Evolutionary conservation across 2,113 vertebrate species (phyloP).

Genomic region (Megaptera novaeangliae): DNA sequence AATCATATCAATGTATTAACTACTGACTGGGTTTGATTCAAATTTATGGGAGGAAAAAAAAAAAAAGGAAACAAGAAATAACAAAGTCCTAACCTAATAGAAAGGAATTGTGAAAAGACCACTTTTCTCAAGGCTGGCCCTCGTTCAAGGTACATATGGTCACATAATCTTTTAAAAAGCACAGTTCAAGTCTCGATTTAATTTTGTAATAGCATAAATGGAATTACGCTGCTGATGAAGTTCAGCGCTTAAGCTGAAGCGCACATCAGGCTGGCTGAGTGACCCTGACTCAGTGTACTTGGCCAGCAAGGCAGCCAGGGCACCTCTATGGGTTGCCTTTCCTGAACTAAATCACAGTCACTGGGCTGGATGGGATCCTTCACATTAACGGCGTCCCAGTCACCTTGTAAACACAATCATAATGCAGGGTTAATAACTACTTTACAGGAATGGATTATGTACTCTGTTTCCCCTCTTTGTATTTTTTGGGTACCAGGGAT

Average conservation of each 20-base stretch:
- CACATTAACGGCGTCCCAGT: slow-evolving; percentile 38
- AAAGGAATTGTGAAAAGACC: slow-evolving; percentile 81
- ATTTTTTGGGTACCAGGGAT: background rate
- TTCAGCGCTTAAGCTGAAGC: slow-evolving; percentile 82
- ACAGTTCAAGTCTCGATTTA: slow-evolving; percentile 93
- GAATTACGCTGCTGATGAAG: slow-evolving; percentile 93
- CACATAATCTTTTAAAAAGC: slow-evolving; percentile 97
- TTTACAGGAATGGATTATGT: slow-evolving; percentile 7
- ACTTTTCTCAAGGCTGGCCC: slow-evolving; percentile 87
- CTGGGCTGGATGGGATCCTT: background rate
- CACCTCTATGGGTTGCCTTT: background rate
- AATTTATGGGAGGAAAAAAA: slow-evolving; percentile 68
- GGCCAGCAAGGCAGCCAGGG: slow-evolving; percentile 73
- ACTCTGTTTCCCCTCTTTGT: background rate
- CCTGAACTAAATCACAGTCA: slow-evolving; percentile 38
- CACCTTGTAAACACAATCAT: slow-evolving; percentile 31
- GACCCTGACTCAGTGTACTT: slow-evolving; percentile 80
- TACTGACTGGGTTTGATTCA: slow-evolving; percentile 81
- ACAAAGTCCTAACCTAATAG: slow-evolving; percentile 79
- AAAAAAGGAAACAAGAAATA: slow-evolving; percentile 55
- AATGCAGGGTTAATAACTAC: slow-evolving; percentile 5
- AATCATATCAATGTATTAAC: slow-evolving; percentile 88
- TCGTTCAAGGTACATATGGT: slow-evolving; percentile 95
- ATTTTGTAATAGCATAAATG: slow-evolving; percentile 97
- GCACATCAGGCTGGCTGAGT: slow-evolving; percentile 74